Conservation (phyloP, 2,113 vertebrate genomes). For the Brachyhypopomus gauderio region DNA sequence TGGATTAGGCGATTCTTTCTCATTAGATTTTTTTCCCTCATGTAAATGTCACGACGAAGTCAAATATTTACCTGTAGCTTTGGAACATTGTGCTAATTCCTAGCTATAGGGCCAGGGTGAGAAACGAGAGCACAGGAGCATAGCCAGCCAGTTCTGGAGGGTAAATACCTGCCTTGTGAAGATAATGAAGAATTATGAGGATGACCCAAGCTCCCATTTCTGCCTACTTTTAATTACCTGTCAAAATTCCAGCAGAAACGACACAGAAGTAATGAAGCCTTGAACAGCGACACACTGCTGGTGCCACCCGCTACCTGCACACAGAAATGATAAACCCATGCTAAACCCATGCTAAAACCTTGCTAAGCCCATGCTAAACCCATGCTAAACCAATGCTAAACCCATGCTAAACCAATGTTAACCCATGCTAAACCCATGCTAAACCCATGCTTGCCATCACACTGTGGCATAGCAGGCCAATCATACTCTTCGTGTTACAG, state of each 20-base stretch:
- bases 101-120: constrained; percentile 13
- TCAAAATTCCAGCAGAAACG: constrained; percentile 49
- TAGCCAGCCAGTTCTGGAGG: constrained; percentile 53
- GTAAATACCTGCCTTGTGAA: constrained; percentile 60
- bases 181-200: constrained; percentile 69
- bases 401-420: too few relatives aligned
- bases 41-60: background rate
- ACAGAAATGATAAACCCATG: background rate
- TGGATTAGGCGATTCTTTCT: background rate
- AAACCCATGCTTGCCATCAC: background rate
- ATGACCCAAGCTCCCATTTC: constrained; percentile 52
- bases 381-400: background rate
- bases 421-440: background rate
- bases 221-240: constrained; percentile 64
- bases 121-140: constrained; percentile 26
- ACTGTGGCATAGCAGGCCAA: background rate
- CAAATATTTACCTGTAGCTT: constrained; percentile 21
- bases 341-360: too few relatives aligned
- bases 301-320: background rate
- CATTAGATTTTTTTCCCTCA: background rate
- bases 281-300: background rate
- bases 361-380: too few relatives aligned
- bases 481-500: background rate
- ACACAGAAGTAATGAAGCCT: constrained; percentile 53
- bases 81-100: background rate